Base-by-base conservation (phyloP, 1,140 invertebrate species). In the Drusus annulatus region DNA sequence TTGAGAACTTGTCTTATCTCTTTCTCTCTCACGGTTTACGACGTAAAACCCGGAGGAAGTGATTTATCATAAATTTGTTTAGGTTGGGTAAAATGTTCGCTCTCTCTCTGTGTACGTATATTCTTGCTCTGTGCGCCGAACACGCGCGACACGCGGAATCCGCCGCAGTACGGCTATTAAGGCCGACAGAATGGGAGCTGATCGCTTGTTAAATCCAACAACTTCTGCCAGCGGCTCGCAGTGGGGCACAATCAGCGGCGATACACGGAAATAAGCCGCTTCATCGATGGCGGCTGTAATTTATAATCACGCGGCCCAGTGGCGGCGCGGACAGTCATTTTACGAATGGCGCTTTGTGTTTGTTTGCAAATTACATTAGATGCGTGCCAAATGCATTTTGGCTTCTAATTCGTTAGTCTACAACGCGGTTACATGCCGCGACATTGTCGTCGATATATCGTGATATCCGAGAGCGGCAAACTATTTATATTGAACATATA, bases 331-430 rank as follows among this genome's bases (percentile, higher is more conserved):
- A 75, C 54, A 75, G 36, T 13, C 52, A 75, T 75, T 54, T 54
- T 75, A 58, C 71, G 58, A 54, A 75, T 75, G 71, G 71, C 50
- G 58, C 36, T 45, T 25, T 52, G 52, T 75, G 71, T 75, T 75
- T 75, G 71, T 54, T 45, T 58, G 50, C 52, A n/a, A 56, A 75
- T 75, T 75, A 25, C 71, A 75, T 58, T 75, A 75, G 23, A 75
- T 56, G 25, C 28, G 50, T 75, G 52, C 71, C 71, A 75, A 75
- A 75, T 75, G 71, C 71, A 75, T 75, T 75, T 75, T 51, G 52
- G 51, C 52, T 25, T 51, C 23, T 74, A 74, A 74, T 74, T 74
- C 31, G 45, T 51, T 28, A 17, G 19, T 60, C 56, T 60, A 60
- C 56, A 60, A 60, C 56, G 23, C 23, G 56, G 56, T 60, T 19